Evolutionary conservation across 2,888 invertebrate species (phyloP), one percentile per base, ranked within the genome.

Genomic region (Drosophila nr. fundita): DNA sequence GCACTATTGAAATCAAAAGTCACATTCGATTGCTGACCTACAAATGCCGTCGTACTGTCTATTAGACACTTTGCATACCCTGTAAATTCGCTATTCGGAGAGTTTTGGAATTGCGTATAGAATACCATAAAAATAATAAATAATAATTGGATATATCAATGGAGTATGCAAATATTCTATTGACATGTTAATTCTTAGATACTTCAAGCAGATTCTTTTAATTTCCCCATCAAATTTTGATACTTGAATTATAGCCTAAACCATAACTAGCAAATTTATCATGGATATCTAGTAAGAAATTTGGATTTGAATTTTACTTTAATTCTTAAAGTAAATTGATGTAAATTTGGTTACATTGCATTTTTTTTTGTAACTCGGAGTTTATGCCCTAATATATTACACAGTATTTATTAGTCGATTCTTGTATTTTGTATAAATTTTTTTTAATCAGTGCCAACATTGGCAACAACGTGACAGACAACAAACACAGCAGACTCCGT

Each of bases 1-100:
- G 52, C 80, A 64, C 67, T 64, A 78, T 78, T 78, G 76, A 78
- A 78, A 78, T 71, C 80, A 80, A 78, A 79, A 77, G 79, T 77
- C 66, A 59, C 62, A 57, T 40, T 78, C 65, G 50, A 72, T 72
- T 73, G 69, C 54, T 82, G 82, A 79, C 80, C 80, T 75, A 82
- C 80, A 82, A 80, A 79, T 34, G 72, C 13, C 48, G 45, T 21
- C 45, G 67, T 59, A 63, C 58, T 57, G 48, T 66, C 60, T 50
- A 50, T 45, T 24, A 50, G 57, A 70, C 50, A 70, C 54, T 27
- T 24, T 15, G 60, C 62, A 73, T 76, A 69, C 76, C 78, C 79
- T 68, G 65, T 60, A 64, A 29, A 34, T 27, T 29, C n/a, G 3
- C 11, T 0, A n/a, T 10, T 13, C 18, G 6, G n/a, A 2, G 4